Conservation (phyloP, 2,888 invertebrate species). For the Cephus sareptanus region DNA sequence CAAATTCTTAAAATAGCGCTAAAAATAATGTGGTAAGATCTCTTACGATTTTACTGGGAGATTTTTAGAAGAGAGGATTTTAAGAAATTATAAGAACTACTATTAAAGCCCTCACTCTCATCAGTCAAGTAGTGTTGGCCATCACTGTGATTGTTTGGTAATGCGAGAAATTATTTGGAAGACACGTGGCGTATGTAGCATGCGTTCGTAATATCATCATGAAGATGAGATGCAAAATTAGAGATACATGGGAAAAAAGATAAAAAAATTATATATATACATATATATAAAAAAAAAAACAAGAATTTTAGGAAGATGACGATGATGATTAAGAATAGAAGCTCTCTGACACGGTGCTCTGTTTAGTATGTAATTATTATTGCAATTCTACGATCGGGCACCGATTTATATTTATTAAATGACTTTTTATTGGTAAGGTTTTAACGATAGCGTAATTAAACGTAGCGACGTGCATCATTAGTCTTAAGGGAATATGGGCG, state of each 20-base stretch:
- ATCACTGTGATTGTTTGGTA: neutral
- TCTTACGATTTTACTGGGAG: neutral
- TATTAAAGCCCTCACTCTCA: neutral
- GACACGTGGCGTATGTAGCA: neutral
- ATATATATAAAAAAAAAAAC: neutral
- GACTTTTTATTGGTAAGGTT: neutral
- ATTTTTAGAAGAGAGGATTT: neutral
- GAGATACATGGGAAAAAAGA: neutral
- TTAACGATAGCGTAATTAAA: neutral
- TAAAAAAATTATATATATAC: neutral
- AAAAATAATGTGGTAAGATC: neutral
- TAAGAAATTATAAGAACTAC: neutral
- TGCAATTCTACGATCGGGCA: neutral
- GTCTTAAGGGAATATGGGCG: constrained; percentile 3
- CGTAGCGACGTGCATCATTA: neutral
- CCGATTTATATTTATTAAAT: neutral
- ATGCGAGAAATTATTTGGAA: neutral
- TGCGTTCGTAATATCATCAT: neutral
- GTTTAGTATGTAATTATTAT: constrained; percentile 2
- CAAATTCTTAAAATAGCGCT: constrained; percentile 13
- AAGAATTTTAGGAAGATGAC: neutral
- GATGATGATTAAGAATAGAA: constrained; percentile 2
- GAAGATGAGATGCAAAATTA: neutral
- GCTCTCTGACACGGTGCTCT: constrained; percentile 21
- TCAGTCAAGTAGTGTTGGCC: neutral